These are phyloP conservation scores for Hyposoter dolosus DNA, from an alignment of 2,888 invertebrate species.

Conservation along the genomic window DNA sequence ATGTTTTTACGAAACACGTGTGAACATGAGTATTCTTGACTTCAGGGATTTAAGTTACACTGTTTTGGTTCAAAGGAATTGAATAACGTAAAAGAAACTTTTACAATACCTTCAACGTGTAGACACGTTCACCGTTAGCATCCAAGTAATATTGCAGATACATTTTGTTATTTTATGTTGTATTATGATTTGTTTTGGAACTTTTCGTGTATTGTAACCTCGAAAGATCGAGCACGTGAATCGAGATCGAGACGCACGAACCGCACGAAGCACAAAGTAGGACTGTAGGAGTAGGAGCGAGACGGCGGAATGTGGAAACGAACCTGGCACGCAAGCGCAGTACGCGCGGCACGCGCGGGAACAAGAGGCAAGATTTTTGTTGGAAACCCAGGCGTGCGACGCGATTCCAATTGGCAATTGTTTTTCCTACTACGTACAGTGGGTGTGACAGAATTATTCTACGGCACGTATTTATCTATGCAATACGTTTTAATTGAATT, in stretches of 20 bases:
- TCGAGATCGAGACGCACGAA: not conserved
- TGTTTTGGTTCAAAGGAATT: not conserved
- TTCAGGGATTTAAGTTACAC: not conserved
- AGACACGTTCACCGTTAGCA: conserved; percentile 92
- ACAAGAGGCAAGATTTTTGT: too few species aligned
- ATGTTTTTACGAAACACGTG: conserved; percentile 48
- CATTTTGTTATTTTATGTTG: conserved; percentile 85
- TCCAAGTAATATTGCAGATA: conserved; percentile 92
- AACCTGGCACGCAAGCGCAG: too few species aligned
- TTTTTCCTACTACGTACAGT: too few species aligned
- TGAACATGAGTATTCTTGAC: conserved; percentile 30
- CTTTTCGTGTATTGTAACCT: not conserved
- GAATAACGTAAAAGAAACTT: not conserved
- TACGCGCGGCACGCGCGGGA: too few species aligned
- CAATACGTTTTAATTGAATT: too few species aligned
- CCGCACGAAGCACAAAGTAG: not conserved
- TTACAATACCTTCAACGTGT: conserved; percentile 91
- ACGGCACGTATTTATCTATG: too few species aligned
- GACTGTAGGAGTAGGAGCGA: too few species aligned
- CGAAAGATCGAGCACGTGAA: not conserved
- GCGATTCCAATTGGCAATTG: too few species aligned
- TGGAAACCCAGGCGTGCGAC: too few species aligned
- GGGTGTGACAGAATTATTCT: too few species aligned
- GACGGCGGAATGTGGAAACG: too few species aligned
- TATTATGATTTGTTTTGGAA: not conserved